Conservation (phyloP, 1,140 invertebrate genomes). For the Pachyrhynchus sulphureomaculatus region DNA sequence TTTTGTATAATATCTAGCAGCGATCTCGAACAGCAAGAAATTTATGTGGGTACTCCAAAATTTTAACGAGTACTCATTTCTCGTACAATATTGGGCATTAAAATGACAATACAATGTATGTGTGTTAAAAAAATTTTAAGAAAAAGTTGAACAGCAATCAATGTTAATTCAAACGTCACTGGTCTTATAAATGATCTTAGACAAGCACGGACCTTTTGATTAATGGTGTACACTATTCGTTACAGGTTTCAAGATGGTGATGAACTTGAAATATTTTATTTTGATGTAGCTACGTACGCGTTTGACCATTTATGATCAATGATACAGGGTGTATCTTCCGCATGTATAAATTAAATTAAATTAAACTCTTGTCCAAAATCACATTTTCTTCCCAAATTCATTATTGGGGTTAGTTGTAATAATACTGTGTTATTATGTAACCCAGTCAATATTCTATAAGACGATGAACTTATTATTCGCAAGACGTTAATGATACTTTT, state of each 20-base stretch:
- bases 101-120: conserved; percentile 38
- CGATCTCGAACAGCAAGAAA: conserved; percentile 22
- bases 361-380: too few relatives aligned
- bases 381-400: too few relatives aligned
- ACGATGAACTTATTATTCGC: too few relatives aligned
- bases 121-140: conserved; percentile 30
- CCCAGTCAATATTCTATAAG: too few relatives aligned
- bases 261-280: conserved; percentile 32
- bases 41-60: conserved; percentile 32
- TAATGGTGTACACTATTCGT: conserved; percentile 44
- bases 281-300: conserved; percentile 3
- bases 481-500: too few relatives aligned
- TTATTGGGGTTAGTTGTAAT: too few relatives aligned
- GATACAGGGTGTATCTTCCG: neutral
- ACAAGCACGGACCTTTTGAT: conserved; percentile 43
- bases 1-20: conserved; percentile 15
- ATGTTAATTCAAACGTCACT: conserved; percentile 52
- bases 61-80: conserved; percentile 26
- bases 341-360: too few relatives aligned
- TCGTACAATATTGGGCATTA: conserved; percentile 21
- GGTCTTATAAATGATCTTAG: conserved; percentile 50
- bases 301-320: conserved; percentile 7
- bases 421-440: too few relatives aligned
- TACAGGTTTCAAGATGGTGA: conserved; percentile 38
- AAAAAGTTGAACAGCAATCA: conserved; percentile 45